Evolutionary conservation across 92 coral and sea anemone genomes (phyloP), one percentile per base, ranked within the genome.

Genomic region (Phymanthus crucifer): DNA sequence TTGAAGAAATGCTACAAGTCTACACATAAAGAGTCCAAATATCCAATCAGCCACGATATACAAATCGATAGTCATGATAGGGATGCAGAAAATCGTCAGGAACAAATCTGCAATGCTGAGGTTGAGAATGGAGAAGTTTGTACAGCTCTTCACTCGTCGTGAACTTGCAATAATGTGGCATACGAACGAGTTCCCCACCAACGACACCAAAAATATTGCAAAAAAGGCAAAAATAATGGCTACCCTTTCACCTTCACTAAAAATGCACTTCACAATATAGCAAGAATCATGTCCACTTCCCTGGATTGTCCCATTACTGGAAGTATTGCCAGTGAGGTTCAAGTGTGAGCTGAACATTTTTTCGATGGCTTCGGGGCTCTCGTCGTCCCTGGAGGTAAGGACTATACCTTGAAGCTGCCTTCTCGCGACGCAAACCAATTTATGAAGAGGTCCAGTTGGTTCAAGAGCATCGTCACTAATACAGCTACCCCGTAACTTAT

Each of bases 71-170:
- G 92, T 90, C 32, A 83, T 70, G 29, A 81, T 72, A 7, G 96
- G 96, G 47, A 91, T 91, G 69, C 91, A 86, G 83, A 89, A 89
- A 13, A 81, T 19, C 4, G 96, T 91, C 36, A 91, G 67, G 21
- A 91, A 85, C 36, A 91, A 78, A 50, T 91, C 91, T 3, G 96
- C 96, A 16, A 91, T 78, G 70, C 91, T 83, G 21, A 91, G 85
- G 43, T 85, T 91, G 54, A 91, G 81, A 56, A 91, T 73, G 66
- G 93, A 89, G 37, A 89, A 89, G 82, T 89, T 91, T n/a, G 96
- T 91, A 11, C 90, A 83, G 81, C 90, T 91, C 35, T 87, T 80
- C 75, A 89, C 87, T 0, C 72, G 71, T 23, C 77, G 77, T 35
- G 85, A 83, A 70, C 82, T 87, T 26, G 79, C 66, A 40, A 91